These are phyloP conservation scores for Thereva nobilitata DNA, from an alignment of 2,888 invertebrate species.

Conservation along the genomic window DNA sequence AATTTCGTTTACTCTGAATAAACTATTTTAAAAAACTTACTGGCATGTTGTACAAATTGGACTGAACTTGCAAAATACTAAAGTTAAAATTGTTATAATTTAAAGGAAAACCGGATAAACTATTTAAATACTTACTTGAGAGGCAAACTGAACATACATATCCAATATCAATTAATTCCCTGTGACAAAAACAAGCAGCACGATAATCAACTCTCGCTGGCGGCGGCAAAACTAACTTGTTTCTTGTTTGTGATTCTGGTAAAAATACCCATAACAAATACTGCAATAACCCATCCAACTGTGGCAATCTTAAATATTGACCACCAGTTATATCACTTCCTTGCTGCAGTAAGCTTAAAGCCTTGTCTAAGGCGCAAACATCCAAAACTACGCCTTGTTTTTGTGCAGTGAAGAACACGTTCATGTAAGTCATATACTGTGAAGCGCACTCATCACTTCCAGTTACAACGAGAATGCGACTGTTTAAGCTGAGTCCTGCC, in stretches of 20 bases:
- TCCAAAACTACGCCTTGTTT: constrained; percentile 86
- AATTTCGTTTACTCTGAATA: not conserved
- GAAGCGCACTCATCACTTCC: constrained; percentile 89
- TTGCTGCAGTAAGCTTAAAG: constrained; percentile 88
- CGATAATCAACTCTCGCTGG: constrained; percentile 92
- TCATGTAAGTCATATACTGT: constrained; percentile 99
- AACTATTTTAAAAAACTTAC: constrained; percentile 66
- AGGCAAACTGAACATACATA: constrained; percentile 98
- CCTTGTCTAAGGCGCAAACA: constrained; percentile 89
- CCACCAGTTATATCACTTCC: constrained; percentile 97
- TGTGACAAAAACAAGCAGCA: constrained; percentile 97
- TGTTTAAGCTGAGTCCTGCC: constrained; percentile 69
- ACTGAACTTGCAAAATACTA: constrained; percentile 96
- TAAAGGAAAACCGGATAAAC: constrained; percentile 2
- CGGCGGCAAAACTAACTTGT: constrained; percentile 84
- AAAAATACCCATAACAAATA: constrained; percentile 83
- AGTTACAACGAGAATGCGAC: constrained; percentile 82
- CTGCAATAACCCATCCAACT: constrained; percentile 73
- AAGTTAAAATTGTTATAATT: constrained; percentile 48
- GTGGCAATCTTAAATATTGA: constrained; percentile 84
- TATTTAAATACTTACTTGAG: constrained; percentile 69
- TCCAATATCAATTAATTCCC: constrained; percentile 92
- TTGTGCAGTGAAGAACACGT: constrained; percentile 94
- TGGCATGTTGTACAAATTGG: constrained; percentile 98
- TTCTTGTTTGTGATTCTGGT: constrained; percentile 79